These are phyloP conservation scores for Junco hyemalis DNA, from an alignment of 2,113 vertebrate species.

Conservation along the genomic window DNA sequence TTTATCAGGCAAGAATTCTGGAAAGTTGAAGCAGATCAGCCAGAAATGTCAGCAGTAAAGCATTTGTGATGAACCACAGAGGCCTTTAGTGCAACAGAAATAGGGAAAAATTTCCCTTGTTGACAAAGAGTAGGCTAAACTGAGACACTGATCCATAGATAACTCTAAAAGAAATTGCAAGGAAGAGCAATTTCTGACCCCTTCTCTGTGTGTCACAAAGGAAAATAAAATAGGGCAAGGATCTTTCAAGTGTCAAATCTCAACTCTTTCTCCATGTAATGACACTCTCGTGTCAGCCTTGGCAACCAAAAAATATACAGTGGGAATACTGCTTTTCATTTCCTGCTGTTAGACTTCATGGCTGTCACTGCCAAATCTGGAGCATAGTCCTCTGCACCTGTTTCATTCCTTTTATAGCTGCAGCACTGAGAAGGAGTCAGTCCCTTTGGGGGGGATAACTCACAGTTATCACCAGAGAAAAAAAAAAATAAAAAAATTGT, in stretches of 20 bases:
- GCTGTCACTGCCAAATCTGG: slow-evolving; percentile 10
- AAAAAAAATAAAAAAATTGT: background rate
- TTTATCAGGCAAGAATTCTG: background rate
- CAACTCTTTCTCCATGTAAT: background rate
- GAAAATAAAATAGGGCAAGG: background rate
- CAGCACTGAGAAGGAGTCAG: background rate
- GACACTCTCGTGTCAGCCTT: background rate
- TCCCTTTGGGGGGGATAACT: background rate
- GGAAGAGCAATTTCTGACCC: background rate
- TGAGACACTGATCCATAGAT: background rate
- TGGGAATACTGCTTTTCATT: slow-evolving; percentile 32
- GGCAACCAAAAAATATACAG: slow-evolving; percentile 21
- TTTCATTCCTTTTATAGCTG: slow-evolving; percentile 15
- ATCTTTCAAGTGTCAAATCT: background rate
- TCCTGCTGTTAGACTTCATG: slow-evolving; percentile 38
- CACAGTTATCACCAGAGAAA: background rate
- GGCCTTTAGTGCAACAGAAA: background rate
- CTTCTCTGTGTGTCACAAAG: background rate
- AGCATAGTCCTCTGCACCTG: slow-evolving; percentile 34
- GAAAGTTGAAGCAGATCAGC: background rate
- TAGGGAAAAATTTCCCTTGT: background rate
- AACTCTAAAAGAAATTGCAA: background rate
- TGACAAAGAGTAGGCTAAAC: background rate
- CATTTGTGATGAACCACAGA: background rate
- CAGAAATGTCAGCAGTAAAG: background rate